A percentile compares a stretch with the other conserved stretches of the same genome.
phyloP scores from a whole-genome alignment of 2,113 vertebrate genomes.

The Plecotus auritus region DNA sequence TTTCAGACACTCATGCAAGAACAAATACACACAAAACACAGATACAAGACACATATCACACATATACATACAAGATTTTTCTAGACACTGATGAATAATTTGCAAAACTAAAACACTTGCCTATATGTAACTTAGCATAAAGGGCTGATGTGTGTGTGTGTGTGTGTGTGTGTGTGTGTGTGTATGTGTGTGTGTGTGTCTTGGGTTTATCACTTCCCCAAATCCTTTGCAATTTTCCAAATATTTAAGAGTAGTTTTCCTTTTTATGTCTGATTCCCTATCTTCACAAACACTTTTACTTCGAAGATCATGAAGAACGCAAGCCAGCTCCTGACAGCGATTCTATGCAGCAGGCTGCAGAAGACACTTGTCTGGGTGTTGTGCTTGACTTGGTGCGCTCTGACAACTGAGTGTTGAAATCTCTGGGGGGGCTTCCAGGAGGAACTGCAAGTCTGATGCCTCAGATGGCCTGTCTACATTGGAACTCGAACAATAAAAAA shows the following conservation, averaged over 20 bases:
- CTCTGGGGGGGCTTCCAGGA: conserved; percentile 5
- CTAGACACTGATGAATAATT: background rate
- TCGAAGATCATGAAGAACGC: background rate
- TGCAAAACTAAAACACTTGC: background rate
- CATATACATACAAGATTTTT: background rate
- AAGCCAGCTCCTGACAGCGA: background rate
- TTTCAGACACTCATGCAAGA: background rate
- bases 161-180: background rate
- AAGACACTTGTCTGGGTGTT: background rate
- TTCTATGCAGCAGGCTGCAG: background rate
- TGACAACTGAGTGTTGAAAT: conserved; percentile 45
- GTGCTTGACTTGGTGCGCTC: background rate
- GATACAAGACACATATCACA: background rate
- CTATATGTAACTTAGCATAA: background rate
- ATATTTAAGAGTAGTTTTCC: background rate
- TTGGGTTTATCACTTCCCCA: background rate
- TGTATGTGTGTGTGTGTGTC: background rate
- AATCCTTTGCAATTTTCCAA: background rate
- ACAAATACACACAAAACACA: background rate
- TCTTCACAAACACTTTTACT: background rate
- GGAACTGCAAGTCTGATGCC: background rate
- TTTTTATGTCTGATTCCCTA: background rate
- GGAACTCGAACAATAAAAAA: conserved; percentile 33
- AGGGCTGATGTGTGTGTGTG: background rate
- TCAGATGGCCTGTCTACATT: conserved; percentile 35